Base-by-base conservation (phyloP, 2,113 vertebrate species). In the Tringa solitaria region DNA sequence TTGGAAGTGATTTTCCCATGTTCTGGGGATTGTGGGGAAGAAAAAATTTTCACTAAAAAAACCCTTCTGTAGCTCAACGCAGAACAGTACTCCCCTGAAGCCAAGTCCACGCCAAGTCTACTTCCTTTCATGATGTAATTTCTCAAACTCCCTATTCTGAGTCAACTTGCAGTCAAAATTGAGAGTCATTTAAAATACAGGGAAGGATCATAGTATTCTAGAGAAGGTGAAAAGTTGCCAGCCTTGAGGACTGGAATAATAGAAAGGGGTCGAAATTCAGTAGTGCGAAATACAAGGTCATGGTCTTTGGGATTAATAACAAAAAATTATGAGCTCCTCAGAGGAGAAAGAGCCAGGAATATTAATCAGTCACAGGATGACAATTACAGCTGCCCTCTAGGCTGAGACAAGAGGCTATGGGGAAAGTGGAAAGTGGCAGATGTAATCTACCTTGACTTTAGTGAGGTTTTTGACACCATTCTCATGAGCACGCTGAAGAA, bases 41-140 rank as follows among this genome's bases (percentile, higher is more conserved):
- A 89, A 87, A 85, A 68, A 27, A 8, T 46, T 81, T 94, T 93
- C 77, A 79, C 43, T 93, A 73, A 79, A 87, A 84, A 95, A 92
- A 79, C 78, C 86, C 74, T 87, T 84, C 91, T 85, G 87, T 73
- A 96, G 81, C 78, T 89, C 78, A 82, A 14, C 4, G 5, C 70
- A 82, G 93, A 95, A 84, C 84, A 91, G 61, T 21, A 45, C 65
- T 95, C 85, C 89, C 93, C 96, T 16, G 77, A 89, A 97, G 93
- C 86, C 93, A 95, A 92, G 73, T 64, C 93, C 77, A 83, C 53
- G 87, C 94, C 95, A 93, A 91, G 81, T 64, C 87, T 84, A 68
- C 87, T 96, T 87, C 91, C 93, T 95, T 96, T 95, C 84, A 96
- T 91, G 89, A 78, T 91, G 81, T 60, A 82, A 95, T 96, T 96